These are phyloP conservation scores for Ptiloglossa arizonensis DNA, from an alignment of 1,140 invertebrate species.

Conservation along the genomic window DNA sequence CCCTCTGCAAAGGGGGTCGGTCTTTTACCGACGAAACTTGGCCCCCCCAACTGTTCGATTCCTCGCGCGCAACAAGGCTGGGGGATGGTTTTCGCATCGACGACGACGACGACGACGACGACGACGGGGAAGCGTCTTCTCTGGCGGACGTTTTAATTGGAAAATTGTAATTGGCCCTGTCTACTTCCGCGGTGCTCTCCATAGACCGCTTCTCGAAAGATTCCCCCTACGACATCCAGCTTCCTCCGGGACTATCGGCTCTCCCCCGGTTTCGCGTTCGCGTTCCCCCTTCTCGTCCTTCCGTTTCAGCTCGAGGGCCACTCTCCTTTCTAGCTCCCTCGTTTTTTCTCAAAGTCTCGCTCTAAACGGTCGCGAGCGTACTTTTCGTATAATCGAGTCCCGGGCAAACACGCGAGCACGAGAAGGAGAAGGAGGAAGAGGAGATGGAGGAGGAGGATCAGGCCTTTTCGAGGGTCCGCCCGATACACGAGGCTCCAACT, in stretches of 20 bases:
- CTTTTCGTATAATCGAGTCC: conserved; percentile 57
- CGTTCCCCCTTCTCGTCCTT: conserved; percentile 16
- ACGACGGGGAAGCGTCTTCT: conserved; percentile 45
- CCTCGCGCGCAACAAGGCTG: conserved; percentile 1
- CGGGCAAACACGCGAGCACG: too few species aligned
- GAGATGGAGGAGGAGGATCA: too few species aligned
- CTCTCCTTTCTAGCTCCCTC: conserved; percentile 1
- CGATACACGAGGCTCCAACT: conserved; percentile 53
- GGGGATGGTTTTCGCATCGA: conserved; percentile 38
- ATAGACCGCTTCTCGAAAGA: conserved; percentile 43
- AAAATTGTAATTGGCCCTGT: conserved; percentile 72
- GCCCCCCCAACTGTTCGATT: conserved; percentile 25
- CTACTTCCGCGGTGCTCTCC: conserved; percentile 40
- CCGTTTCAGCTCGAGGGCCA: neutral
- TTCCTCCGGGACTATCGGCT: conserved; percentile 42
- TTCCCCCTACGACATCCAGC: conserved; percentile 42
- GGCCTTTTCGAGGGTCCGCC: conserved; percentile 46
- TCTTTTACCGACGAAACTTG: conserved; percentile 39
- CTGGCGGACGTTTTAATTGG: conserved; percentile 70
- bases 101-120: conserved; percentile 39
- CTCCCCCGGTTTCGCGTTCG: conserved; percentile 14
- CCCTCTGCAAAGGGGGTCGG: too few species aligned
- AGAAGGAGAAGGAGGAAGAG: too few species aligned
- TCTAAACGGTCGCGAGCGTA: conserved; percentile 38
- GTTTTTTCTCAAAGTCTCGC: neutral